These are phyloP conservation scores for Acanthurus leucopareius DNA, from an alignment of 2,797 vertebrate genomes.

Conservation along the genomic window DNA sequence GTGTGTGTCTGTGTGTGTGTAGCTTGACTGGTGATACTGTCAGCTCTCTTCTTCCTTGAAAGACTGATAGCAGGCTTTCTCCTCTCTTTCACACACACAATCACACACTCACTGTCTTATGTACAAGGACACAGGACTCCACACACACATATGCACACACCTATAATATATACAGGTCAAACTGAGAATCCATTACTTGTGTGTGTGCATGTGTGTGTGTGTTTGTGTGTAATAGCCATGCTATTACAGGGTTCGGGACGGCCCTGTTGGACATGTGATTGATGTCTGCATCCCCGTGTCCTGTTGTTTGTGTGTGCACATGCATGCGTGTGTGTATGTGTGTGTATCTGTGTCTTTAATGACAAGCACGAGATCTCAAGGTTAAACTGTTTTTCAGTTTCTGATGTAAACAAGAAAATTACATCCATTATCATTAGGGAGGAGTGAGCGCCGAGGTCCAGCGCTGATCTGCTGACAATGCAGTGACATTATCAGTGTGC, in stretches of 20 bases:
- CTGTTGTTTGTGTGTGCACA: constrained; percentile 22
- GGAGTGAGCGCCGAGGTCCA: background rate
- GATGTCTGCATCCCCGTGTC: constrained; percentile 41
- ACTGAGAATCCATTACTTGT: constrained; percentile 60
- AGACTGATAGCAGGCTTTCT: constrained; percentile 12
- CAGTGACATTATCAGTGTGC: background rate
- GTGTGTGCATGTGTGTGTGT: constrained; percentile 39
- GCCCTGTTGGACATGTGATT: constrained; percentile 54
- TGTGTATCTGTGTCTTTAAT: constrained; percentile 31
- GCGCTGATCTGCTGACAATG: background rate
- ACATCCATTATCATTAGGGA: constrained; percentile 10
- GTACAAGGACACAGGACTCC: constrained; percentile 50
- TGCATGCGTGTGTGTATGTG: constrained; percentile 27
- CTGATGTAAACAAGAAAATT: constrained; percentile 61
- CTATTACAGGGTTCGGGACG: constrained; percentile 63
- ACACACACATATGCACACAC: constrained; percentile 2
- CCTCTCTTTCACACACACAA: constrained; percentile 18
- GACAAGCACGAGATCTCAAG: constrained; percentile 58
- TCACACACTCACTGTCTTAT: constrained; percentile 3
- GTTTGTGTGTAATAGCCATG: constrained; percentile 53
- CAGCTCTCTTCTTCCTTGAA: constrained; percentile 31
- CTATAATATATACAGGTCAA: constrained; percentile 21
- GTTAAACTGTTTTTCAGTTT: constrained; percentile 62
- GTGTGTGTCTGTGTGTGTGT: constrained; percentile 35
- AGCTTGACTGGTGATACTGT: constrained; percentile 43